These are phyloP conservation scores for Linurgus olivaceus DNA, from an alignment of 2,797 vertebrate genomes.

Conservation along the genomic window DNA sequence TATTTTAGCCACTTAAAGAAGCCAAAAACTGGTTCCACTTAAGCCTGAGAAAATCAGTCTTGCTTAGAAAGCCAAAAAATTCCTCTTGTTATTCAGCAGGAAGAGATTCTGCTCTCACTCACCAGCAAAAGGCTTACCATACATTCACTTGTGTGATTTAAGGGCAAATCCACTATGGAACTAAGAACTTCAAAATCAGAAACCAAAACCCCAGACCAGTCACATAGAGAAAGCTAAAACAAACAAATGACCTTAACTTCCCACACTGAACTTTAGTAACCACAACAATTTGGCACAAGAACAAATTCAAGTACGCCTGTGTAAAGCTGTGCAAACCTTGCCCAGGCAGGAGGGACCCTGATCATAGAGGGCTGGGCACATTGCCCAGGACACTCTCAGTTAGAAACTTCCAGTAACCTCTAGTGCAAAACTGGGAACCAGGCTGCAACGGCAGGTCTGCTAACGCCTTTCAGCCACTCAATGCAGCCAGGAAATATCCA, in stretches of 20 bases:
- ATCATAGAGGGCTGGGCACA: fast-evolving
- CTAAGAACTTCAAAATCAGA: background rate
- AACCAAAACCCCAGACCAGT: background rate
- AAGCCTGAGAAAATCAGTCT: background rate
- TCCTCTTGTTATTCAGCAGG: background rate
- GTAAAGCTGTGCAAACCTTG: background rate
- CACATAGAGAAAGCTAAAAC: background rate
- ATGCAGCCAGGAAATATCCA: background rate
- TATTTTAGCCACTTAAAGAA: background rate
- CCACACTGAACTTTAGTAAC: background rate
- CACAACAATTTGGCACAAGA: background rate
- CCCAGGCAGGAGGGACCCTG: background rate
- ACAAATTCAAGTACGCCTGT: background rate
- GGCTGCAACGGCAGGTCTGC: background rate
- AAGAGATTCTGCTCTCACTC: background rate
- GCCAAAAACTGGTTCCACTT: background rate
- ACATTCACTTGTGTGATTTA: background rate
- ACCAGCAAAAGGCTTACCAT: background rate
- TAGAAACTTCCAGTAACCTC: background rate
- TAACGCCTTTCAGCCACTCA: background rate
- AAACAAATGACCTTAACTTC: background rate
- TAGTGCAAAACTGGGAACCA: background rate
- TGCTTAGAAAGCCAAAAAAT: background rate
- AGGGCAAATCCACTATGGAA: background rate
- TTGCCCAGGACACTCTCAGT: background rate